These are phyloP conservation scores for Platygyra sinensis DNA, from an alignment of 64 coral and sea anemone genomes.

Conservation along the genomic window DNA sequence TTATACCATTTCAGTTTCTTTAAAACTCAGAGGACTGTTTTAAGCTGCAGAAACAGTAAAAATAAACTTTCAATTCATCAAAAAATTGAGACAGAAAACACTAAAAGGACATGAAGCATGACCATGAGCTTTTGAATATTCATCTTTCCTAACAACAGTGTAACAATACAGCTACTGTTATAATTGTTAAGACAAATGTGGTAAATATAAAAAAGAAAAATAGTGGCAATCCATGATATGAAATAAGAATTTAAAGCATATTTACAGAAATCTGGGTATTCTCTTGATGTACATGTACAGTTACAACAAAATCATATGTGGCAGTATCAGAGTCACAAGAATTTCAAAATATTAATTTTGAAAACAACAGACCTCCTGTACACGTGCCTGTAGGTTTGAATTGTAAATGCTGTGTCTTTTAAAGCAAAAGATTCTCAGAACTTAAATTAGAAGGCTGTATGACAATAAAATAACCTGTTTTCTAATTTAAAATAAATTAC, in stretches of 20 bases:
- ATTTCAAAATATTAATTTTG: too few relatives aligned
- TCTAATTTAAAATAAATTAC: too few relatives aligned
- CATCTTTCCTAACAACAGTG: background rate
- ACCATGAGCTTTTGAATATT: background rate
- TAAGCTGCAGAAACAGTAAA: background rate
- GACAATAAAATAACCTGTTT: too few relatives aligned
- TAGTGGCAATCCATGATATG: background rate
- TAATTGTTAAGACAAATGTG: background rate
- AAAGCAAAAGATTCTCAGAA: too few relatives aligned
- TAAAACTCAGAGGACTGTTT: background rate
- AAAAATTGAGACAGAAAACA: constrained; percentile 11
- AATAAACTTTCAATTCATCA: background rate
- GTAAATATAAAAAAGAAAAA: background rate
- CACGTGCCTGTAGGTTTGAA: too few relatives aligned
- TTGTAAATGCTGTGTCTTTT: too few relatives aligned
- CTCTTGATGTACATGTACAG: too few relatives aligned
- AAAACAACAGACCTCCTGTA: too few relatives aligned
- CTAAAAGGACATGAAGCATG: background rate
- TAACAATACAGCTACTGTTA: background rate
- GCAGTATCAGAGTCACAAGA: too few relatives aligned
- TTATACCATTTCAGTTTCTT: background rate
- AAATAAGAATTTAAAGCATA: background rate
- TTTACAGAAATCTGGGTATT: too few relatives aligned
- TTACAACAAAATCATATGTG: too few relatives aligned
- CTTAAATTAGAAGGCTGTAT: too few relatives aligned